Conservation (phyloP, 2,797 vertebrate genomes). For the Silurus lanzhouensis region DNA sequence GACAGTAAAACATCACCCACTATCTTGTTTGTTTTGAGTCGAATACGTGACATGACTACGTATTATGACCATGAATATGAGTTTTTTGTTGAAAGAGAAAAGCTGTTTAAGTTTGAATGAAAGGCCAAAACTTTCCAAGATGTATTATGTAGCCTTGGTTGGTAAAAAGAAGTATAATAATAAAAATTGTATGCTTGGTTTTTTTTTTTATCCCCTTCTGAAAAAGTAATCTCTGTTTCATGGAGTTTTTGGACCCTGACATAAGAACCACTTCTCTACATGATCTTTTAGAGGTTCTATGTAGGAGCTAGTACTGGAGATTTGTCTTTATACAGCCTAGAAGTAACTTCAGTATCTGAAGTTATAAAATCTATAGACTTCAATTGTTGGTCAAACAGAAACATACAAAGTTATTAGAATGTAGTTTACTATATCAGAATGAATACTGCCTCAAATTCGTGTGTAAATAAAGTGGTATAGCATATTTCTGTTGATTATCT, state of each 20-base stretch:
- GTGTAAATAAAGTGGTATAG: neutral
- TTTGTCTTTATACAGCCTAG: neutral
- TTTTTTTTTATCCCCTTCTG: too few species aligned
- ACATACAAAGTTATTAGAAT: neutral
- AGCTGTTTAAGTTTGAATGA: too few species aligned
- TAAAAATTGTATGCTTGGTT: neutral
- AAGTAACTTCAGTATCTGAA: neutral
- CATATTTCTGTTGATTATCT: neutral
- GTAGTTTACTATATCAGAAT: neutral
- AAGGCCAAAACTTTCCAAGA: too few species aligned
- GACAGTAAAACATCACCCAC: too few species aligned
- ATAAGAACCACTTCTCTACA: neutral
- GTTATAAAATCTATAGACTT: neutral
- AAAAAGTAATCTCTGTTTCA: neutral
- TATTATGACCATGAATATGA: too few species aligned
- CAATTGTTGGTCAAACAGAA: too few species aligned
- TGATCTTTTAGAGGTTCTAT: neutral
- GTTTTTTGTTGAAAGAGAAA: too few species aligned
- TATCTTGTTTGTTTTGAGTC: too few species aligned
- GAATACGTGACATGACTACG: too few species aligned
- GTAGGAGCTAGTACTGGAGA: neutral
- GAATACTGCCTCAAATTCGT: neutral
- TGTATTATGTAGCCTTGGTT: too few species aligned
- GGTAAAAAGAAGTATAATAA: neutral
- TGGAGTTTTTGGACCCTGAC: neutral